Evolutionary conservation across 2,797 vertebrate genomes (phyloP).

Genomic region (Danio jaintianensis): DNA sequence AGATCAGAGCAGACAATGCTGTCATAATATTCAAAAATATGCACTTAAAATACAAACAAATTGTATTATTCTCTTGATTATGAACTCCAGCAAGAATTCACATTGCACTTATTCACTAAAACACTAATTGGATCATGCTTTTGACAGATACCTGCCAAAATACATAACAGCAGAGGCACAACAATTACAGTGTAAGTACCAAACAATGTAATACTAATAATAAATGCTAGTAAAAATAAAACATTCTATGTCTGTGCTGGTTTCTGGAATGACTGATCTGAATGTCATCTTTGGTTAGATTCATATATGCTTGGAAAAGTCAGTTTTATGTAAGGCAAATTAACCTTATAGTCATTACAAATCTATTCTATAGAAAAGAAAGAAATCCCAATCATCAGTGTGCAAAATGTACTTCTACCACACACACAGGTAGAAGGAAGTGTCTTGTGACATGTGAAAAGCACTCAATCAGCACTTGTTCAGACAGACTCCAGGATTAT

Average conservation of each 20-base stretch:
- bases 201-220: background rate
- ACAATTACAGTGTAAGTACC: background rate
- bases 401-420: conserved; percentile 46
- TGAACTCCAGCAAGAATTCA: conserved; percentile 9
- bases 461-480: conserved; percentile 2
- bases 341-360: conserved; percentile 32
- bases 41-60: conserved; percentile 6
- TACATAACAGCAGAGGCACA: conserved; percentile 42
- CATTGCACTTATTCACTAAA: conserved; percentile 12
- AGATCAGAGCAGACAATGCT: background rate
- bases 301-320: background rate
- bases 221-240: background rate
- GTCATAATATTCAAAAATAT: background rate
- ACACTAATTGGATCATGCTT: conserved; percentile 37
- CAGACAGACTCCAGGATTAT: background rate
- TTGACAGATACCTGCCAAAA: conserved; percentile 14
- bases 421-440: conserved; percentile 8
- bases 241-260: conserved; percentile 9
- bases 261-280: conserved; percentile 28
- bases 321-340: conserved; percentile 21
- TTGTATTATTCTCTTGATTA: background rate
- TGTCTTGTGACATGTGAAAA: background rate
- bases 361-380: conserved; percentile 10
- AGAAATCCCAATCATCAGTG: conserved; percentile 9
- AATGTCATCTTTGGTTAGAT: conserved; percentile 29